These are phyloP conservation scores for Ophiothrix spiculata DNA, from an alignment of 35 echinoderm and acorn worm genomes.

Conservation along the genomic window DNA sequence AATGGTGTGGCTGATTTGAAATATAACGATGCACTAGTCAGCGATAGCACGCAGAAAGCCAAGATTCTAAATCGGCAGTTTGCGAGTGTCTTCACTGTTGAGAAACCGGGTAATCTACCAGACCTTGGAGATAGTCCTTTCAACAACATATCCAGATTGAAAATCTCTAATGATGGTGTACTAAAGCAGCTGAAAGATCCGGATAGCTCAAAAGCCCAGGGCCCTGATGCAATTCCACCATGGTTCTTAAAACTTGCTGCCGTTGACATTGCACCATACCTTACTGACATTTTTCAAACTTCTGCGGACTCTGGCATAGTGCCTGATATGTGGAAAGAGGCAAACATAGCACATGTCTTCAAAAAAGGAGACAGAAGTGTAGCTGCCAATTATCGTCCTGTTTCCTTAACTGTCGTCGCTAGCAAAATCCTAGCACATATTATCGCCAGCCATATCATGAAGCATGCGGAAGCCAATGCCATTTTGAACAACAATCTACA, in stretches of 20 bases:
- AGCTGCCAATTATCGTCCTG: conserved; percentile 30
- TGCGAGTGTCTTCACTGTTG: conserved; percentile 18
- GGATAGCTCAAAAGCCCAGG: conserved; percentile 15
- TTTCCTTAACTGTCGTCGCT: conserved; percentile 21
- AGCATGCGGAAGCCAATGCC: conserved; percentile 11
- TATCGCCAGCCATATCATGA: conserved; percentile 17
- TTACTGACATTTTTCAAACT: conserved; percentile 44
- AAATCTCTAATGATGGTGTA: conserved; percentile 10
- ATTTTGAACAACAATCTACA: too few species aligned
- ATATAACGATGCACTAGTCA: not conserved
- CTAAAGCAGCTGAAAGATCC: conserved; percentile 24
- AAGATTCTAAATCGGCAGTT: conserved; percentile 17
- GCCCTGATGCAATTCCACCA: conserved; percentile 18
- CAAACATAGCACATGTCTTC: conserved; percentile 3
- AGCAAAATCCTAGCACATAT: conserved; percentile 33
- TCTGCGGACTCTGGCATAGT: conserved; percentile 26
- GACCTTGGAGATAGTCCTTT: not conserved
- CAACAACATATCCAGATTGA: not conserved
- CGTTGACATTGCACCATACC: conserved; percentile 8
- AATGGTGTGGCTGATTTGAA: conserved; percentile 17
- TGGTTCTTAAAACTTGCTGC: conserved; percentile 17
- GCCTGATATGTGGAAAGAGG: conserved; percentile 5
- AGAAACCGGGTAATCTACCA: not conserved
- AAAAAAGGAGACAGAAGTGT: conserved; percentile 20
- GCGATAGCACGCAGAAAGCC: not conserved